A percentile compares a stretch with the other conserved stretches of the same genome.
Evolutionary conservation across 2,797 vertebrate genomes (phyloP).

Genomic region (Macroramphosus scolopax): DNA sequence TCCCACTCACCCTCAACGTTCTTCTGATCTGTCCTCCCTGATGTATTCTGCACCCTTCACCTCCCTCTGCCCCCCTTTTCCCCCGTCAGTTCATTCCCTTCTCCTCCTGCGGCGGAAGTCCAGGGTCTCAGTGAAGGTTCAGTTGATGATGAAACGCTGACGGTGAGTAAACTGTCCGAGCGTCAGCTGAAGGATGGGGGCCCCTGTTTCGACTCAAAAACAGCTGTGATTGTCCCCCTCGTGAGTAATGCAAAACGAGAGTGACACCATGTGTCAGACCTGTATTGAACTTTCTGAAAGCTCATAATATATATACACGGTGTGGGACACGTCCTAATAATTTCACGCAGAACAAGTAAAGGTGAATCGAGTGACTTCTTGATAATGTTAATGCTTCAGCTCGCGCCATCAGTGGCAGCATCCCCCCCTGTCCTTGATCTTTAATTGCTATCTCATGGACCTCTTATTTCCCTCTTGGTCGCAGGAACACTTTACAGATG

Average conservation of each 20-base stretch:
- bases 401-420: constrained; percentile 8
- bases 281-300: constrained; percentile 20
- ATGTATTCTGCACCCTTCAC: constrained; percentile 10
- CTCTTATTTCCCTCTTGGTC: constrained; percentile 16
- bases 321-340: constrained; percentile 4
- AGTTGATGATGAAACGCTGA: constrained; percentile 42
- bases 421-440: constrained; percentile 26
- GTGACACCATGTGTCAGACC: constrained; percentile 15
- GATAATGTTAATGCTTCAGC: constrained; percentile 40
- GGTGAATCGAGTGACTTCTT: constrained; percentile 37
- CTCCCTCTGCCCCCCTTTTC: constrained; percentile 3
- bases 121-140: constrained; percentile 50
- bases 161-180: constrained; percentile 28
- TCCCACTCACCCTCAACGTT: background rate
- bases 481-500: constrained; percentile 7
- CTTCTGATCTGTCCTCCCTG: constrained; percentile 5
- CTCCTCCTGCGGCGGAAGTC: constrained; percentile 21
- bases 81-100: background rate
- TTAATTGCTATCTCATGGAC: constrained; percentile 23
- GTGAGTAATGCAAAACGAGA: constrained; percentile 25
- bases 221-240: constrained; percentile 12
- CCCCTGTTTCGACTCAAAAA: constrained; percentile 25
- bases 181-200: constrained; percentile 44
- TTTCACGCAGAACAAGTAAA: constrained; percentile 23
- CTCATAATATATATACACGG: constrained; percentile 19